Conservation (phyloP, 2,888 invertebrate species). For the Litoditis marina region DNA sequence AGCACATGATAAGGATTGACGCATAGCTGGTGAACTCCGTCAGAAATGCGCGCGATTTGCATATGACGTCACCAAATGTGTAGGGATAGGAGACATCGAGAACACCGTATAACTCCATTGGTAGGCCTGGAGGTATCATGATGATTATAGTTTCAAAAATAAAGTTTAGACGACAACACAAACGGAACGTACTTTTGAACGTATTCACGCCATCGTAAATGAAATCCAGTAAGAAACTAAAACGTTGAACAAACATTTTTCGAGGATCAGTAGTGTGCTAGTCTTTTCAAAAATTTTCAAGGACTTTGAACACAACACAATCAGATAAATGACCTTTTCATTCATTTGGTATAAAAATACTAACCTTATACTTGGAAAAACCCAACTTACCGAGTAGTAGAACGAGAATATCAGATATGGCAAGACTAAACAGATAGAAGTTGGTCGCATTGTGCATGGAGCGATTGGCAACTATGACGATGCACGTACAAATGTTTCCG, state of each 20-base stretch:
- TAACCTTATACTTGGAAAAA: no score
- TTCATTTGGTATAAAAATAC: background rate
- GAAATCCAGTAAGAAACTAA: no score
- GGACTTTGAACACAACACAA: no score
- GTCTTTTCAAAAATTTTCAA: no score
- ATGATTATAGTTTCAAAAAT: no score
- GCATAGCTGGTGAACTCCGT: slow-evolving; percentile 58
- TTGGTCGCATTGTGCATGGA: slow-evolving; percentile 60
- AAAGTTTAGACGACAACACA: no score
- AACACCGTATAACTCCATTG: slow-evolving; percentile 57
- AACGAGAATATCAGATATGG: slow-evolving; percentile 58
- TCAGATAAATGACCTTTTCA: background rate
- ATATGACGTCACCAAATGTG: slow-evolving; percentile 48
- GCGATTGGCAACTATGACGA: slow-evolving; percentile 52
- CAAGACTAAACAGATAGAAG: slow-evolving; percentile 58
- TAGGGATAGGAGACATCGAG: slow-evolving; percentile 56
- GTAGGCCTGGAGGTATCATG: slow-evolving; percentile 44
- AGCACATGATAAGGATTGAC: slow-evolving; percentile 57
- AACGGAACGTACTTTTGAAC: no score
- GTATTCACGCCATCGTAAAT: no score
- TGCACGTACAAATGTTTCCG: slow-evolving; percentile 57
- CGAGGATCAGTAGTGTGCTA: no score
- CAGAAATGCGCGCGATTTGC: slow-evolving; percentile 58
- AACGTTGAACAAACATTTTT: no score
- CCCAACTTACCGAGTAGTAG: slow-evolving; percentile 51